Evolutionary conservation across 2,797 vertebrate species (phyloP), one percentile per base, ranked within the genome.

Genomic region (Syngnathus acus): DNA sequence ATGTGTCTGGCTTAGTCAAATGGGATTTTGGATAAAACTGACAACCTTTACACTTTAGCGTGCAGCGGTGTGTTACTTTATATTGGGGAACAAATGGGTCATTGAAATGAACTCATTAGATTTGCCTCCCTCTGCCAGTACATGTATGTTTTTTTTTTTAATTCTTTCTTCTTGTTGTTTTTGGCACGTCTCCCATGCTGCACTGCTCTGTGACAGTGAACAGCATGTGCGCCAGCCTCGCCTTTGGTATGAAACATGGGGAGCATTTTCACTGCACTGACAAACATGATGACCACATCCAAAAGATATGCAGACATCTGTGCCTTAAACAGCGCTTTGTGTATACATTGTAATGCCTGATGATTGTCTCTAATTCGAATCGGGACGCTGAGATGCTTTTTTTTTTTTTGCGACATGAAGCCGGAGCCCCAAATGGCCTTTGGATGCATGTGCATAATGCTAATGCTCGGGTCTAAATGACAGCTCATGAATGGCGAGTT

Each of bases 221-320:
- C 82, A 81, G 74, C 75, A 62, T 77, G 79, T 73, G 76, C 73
- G 63, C 77, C 83, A 84, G 76, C 63, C 74, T 72, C 68, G 19
- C 40, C 70, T 85, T 83, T 83, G 79, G 85, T 83, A 81, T 59
- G 68, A 57, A 84, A 76, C 82, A 84, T 83, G 77, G 78, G 69
- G 77, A 79, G 74, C 40, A 4, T 69, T 74, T 80, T 78, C 70
- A 73, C 61, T 6, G 50, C 71, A 61, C 59, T 5, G 47, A 64
- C 76, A 78, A 77, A 72, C 70, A 76, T 64, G 75, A 62, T 32
- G 69, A 73, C 72, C 65, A 53, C 68, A 68, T 77, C 80, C 77
- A 85, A 76, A 87, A 68, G 66, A 68, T 50, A 65, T 42, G 60
- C 14, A 64, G 62, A 74, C 68, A 64, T 51, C n/a, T 9, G 4